phyloP scores from a whole-genome alignment of 2,888 invertebrate species.

The Odontothrips loti region DNA sequence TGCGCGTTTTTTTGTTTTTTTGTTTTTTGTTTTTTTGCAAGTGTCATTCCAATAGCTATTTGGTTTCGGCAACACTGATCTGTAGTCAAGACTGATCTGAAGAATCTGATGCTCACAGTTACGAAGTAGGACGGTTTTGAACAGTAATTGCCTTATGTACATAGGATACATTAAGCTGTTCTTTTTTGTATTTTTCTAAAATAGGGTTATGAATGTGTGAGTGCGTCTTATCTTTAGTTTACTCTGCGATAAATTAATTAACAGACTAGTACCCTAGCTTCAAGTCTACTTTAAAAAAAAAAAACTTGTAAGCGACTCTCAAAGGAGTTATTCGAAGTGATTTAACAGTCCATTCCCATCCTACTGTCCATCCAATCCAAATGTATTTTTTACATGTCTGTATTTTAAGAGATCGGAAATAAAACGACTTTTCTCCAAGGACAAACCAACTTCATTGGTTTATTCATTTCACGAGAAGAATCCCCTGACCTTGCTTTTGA shows the following conservation, averaged over 20 bases:
- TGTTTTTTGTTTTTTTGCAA: no score
- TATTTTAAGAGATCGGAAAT: constrained; percentile 15
- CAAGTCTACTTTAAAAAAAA: background rate
- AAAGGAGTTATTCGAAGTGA: background rate
- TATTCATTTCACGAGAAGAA: background rate
- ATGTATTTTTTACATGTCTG: constrained; percentile 23
- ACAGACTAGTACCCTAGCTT: constrained; percentile 34
- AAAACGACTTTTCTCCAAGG: constrained; percentile 28
- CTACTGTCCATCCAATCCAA: constrained; percentile 13
- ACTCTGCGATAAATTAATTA: constrained; percentile 36
- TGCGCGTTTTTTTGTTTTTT: no score
- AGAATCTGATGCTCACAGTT: constrained; percentile 19
- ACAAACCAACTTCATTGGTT: background rate
- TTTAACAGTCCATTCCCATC: constrained; percentile 35
- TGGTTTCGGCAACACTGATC: constrained; percentile 15
- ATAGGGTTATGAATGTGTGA: constrained; percentile 7
- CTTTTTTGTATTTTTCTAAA: constrained; percentile 27
- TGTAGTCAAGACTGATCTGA: constrained; percentile 24
- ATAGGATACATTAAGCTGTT: constrained; percentile 20
- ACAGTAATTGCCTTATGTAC: constrained; percentile 25
- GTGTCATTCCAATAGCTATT: background rate
- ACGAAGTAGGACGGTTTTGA: constrained; percentile 20
- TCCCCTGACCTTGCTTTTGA: no score
- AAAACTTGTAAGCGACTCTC: background rate
- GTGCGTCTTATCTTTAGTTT: constrained; percentile 32